A percentile compares a stretch with the other conserved stretches of the same genome.
Evolutionary conservation across 2,113 vertebrate genomes (phyloP).

Genomic region (Ageneiosus marmoratus): DNA sequence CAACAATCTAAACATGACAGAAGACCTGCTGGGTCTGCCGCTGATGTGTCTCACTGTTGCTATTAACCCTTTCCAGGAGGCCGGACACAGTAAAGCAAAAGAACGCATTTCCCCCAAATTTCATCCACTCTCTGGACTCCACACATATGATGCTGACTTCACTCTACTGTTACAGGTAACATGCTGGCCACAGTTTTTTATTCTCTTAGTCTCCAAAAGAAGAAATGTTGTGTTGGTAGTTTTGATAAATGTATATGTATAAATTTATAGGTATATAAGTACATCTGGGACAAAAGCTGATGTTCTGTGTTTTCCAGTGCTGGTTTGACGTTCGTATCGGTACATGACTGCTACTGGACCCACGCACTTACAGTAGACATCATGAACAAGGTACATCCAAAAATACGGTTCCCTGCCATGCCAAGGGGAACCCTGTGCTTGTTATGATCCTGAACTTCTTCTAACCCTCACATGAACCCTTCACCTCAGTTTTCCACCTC

Average conservation of each 20-base stretch:
- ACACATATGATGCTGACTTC: constrained; percentile 98
- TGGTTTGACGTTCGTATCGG: constrained; percentile 90
- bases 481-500: background rate
- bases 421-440: background rate
- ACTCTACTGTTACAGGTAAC: constrained; percentile 87
- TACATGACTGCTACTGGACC: constrained; percentile 98
- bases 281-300: background rate
- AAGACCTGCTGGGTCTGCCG: background rate
- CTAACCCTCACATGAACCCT: background rate
- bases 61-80: constrained; percentile 69
- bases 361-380: constrained; percentile 83
- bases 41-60: background rate
- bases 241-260: background rate
- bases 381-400: constrained; percentile 88
- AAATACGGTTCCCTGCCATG: background rate
- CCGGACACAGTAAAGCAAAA: constrained; percentile 93
- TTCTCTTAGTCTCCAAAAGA: too few species aligned
- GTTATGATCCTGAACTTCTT: background rate
- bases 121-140: constrained; percentile 97
- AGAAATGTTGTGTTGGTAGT: background rate
- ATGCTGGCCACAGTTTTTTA: background rate
- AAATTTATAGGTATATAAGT: background rate
- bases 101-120: constrained; percentile 95
- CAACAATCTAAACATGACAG: background rate
- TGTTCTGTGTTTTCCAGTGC: constrained; percentile 67